Base-by-base conservation (phyloP, 2,888 invertebrate genomes). In the Chrysolina haemoptera region DNA sequence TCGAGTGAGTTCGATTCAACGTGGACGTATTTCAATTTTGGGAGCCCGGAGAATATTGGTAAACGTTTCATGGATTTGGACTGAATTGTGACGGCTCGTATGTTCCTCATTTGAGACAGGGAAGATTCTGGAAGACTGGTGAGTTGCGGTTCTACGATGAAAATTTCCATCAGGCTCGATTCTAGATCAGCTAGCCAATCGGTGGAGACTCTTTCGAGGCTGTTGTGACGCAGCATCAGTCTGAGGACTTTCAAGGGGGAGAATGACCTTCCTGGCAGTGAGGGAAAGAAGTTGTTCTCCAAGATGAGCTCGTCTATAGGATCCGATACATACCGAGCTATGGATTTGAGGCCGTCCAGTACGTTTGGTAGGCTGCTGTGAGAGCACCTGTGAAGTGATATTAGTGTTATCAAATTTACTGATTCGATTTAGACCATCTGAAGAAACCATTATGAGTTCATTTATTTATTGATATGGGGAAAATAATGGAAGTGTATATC, bases 241-340 rank as follows among this genome's bases (percentile, higher is more conserved):
- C 96, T 90, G 46, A 94, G 89, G 35, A 96, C 93, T 86, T 93
- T 92, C 66, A 96, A 88, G 78, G 93, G 92, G 73, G 94, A 92
- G 85, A 96, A 96, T 71, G 94, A 91, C 79, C 94, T 92, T 8
- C 95, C 96, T 0, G 96, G 95, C n/a, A 96, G 84, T 0, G 96
- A 94, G 11, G 96, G 95, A 63, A 96, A 88, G 83, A 94, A 94
- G 86, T 96, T 96, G 84, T 95, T 96, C 88, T 96, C 96, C 80
- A 96, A 90, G 78, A 96, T 96, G 68, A 96, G 86, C 86, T 96
- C 96, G 86, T 96, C 96, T 81, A 96, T 93, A 6, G 94, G 93
- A 68, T 91, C 91, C 76, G 90, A 90, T 67, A 95, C 89, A 75
- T 90, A 90, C 66, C 92, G 91, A 76, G 93, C 92, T 46, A 95